Conservation (phyloP, 2,797 vertebrate species). For the Prunella strophiata region DNA sequence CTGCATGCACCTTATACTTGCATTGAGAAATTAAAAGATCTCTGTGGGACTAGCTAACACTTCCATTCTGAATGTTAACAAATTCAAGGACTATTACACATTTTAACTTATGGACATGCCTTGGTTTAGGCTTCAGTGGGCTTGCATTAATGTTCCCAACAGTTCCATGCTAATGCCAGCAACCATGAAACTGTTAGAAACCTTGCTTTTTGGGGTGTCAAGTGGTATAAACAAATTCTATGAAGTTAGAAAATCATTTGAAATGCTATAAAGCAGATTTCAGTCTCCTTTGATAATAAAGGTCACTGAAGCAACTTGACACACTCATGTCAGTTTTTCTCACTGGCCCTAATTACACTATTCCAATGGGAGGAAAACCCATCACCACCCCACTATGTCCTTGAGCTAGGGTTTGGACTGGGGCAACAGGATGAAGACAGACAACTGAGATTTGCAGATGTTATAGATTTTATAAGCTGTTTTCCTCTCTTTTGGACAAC, state of each 20-base stretch:
- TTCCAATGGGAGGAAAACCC: not conserved
- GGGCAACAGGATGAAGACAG: not conserved
- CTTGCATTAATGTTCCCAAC: not conserved
- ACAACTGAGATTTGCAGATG: not conserved
- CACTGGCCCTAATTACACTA: not conserved
- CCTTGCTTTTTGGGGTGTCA: not conserved
- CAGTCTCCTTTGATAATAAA: not conserved
- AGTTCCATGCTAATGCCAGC: not conserved
- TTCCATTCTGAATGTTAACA: not conserved
- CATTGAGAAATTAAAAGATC: not conserved
- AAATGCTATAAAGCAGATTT: not conserved
- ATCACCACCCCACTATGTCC: not conserved
- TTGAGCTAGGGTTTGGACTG: not conserved
- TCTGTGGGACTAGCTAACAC: not conserved
- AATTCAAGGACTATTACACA: not conserved
- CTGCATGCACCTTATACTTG: not conserved
- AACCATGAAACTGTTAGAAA: not conserved
- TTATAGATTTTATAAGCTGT: not conserved
- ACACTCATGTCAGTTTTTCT: not conserved
- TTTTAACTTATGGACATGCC: not conserved
- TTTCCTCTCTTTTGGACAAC: not conserved
- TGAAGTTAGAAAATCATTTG: not conserved
- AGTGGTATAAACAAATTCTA: not conserved
- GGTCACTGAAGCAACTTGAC: not conserved
- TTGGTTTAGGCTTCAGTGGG: not conserved